Evolutionary conservation across 1,140 invertebrate species (phyloP).

Genomic region (Orchestia grillus): DNA sequence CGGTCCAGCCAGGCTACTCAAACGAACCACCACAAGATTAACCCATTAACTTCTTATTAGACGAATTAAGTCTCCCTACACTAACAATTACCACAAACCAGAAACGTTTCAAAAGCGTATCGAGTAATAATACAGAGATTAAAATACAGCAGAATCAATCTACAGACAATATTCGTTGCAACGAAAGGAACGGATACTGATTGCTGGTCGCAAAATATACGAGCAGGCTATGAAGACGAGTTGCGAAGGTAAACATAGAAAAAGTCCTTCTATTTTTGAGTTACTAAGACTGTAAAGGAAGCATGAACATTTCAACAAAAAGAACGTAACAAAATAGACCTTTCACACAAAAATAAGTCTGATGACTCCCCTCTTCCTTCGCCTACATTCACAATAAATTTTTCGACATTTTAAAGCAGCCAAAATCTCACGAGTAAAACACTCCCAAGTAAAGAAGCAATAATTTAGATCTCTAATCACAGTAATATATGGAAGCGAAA

Average conservation of each 20-base stretch:
- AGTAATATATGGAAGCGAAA: not conserved
- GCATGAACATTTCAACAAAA: too few relatives aligned
- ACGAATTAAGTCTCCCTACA: not conserved
- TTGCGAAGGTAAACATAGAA: not conserved
- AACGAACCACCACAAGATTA: not conserved
- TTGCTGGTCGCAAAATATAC: not conserved
- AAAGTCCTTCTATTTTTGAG: too few relatives aligned
- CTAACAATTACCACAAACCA: not conserved
- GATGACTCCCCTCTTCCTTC: not conserved
- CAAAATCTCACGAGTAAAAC: not conserved
- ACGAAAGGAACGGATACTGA: not conserved
- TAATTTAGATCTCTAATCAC: not conserved
- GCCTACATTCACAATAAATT: not conserved
- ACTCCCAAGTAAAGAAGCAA: not conserved
- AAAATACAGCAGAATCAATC: not conserved
- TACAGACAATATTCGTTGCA: not conserved
- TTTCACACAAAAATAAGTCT: too few relatives aligned
- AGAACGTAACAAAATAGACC: too few relatives aligned
- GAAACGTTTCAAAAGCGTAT: not conserved
- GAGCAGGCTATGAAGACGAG: not conserved
- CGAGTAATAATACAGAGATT: not conserved
- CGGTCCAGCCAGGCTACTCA: not conserved
- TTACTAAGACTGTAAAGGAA: too few relatives aligned
- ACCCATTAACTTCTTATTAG: not conserved
- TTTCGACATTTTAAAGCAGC: not conserved